These are phyloP conservation scores for Drosophila orena DNA, from an alignment of 1,140 invertebrate species.

Conservation along the genomic window DNA sequence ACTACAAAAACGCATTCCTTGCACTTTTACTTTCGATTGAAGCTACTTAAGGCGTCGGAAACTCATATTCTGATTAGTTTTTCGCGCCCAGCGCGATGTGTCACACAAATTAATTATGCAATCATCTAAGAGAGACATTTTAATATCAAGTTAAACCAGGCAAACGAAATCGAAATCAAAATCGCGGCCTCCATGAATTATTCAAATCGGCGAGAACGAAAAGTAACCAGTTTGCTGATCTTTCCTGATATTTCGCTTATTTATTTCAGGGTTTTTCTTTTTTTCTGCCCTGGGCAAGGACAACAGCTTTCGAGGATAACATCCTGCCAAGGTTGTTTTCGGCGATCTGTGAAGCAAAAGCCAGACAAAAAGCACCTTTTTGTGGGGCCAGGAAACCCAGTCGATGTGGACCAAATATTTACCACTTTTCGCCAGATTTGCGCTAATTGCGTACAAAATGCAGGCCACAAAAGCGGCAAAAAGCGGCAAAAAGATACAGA, in stretches of 20 bases:
- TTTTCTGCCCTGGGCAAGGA: slow-evolving; percentile 18
- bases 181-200: slow-evolving; percentile 35
- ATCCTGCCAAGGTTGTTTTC: slow-evolving; percentile 26
- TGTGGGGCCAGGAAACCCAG: slow-evolving; percentile 30
- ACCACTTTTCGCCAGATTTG: slow-evolving; percentile 44
- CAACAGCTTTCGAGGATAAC: slow-evolving; percentile 38
- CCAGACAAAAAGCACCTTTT: background rate
- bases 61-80: slow-evolving; percentile 8
- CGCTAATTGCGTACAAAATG: slow-evolving; percentile 56
- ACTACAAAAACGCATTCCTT: too few relatives aligned
- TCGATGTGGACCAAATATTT: slow-evolving; percentile 25
- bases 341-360: too few relatives aligned
- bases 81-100: slow-evolving; percentile 7
- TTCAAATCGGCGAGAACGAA: slow-evolving; percentile 31
- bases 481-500: slow-evolving; percentile 12
- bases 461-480: slow-evolving; percentile 25
- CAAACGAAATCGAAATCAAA: slow-evolving; percentile 44
- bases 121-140: slow-evolving; percentile 26
- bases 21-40: slow-evolving; percentile 16
- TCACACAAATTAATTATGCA: slow-evolving; percentile 45
- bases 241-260: slow-evolving; percentile 7
- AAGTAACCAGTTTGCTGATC: slow-evolving; percentile 35
- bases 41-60: slow-evolving; percentile 8
- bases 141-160: slow-evolving; percentile 46
- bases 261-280: background rate